Conservation (phyloP, 2,113 vertebrate species). For the Microcebus griseorufus region DNA sequence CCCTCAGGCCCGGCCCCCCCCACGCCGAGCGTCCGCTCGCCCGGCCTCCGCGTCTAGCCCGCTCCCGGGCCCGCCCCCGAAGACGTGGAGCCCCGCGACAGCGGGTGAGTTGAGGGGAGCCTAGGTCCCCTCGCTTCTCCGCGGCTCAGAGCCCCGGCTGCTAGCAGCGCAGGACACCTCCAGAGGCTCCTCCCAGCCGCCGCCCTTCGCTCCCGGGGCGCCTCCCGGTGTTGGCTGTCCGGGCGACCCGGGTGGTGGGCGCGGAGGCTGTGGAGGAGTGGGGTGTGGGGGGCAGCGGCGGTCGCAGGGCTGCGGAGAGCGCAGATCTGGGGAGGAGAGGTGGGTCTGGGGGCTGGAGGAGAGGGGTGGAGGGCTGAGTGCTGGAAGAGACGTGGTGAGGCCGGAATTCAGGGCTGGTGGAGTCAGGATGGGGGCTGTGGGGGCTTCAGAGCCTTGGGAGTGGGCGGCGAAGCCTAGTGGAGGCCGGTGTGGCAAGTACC, state of each 20-base stretch:
- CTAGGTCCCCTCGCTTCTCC: neutral
- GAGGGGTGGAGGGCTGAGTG: neutral
- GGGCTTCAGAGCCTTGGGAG: neutral
- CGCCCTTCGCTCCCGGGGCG: neutral
- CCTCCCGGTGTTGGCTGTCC: neutral
- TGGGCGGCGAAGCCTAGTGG: neutral
- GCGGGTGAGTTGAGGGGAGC: conserved; percentile 69
- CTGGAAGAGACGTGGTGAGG: neutral
- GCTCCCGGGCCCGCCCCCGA: conserved; percentile 5
- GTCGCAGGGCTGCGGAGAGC: neutral
- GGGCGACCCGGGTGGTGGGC: neutral
- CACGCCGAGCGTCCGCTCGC: rapidly evolving
- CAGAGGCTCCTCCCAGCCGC: neutral
- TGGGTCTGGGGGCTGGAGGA: neutral
- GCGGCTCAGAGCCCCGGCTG: neutral
- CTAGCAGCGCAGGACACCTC: neutral
- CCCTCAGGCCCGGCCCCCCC: neutral
- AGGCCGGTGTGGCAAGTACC: neutral
- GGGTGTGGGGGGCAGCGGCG: neutral
- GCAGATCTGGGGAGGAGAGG: neutral
- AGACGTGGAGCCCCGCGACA: conserved; percentile 61
- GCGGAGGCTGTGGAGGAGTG: neutral
- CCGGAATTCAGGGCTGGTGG: neutral
- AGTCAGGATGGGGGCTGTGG: too few species aligned
- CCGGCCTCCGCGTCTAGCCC: rapidly evolving